A percentile compares a stretch with the other conserved stretches of the same genome.
Conservation (phyloP, 2,113 vertebrate species). For the Sebastes schlegelii region DNA sequence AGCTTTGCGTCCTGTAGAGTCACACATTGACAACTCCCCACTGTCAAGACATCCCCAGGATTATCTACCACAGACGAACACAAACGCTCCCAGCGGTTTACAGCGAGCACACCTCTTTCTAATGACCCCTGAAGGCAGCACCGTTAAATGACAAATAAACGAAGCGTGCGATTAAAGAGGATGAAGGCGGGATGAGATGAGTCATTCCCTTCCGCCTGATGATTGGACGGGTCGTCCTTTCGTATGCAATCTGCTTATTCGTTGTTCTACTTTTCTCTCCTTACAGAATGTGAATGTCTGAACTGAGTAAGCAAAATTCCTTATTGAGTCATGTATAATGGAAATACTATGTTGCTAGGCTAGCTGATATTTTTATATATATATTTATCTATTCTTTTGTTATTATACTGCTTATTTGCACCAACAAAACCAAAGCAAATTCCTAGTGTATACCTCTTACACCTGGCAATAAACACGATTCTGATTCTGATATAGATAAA, state of each 20-base stretch:
- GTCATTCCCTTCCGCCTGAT: neutral
- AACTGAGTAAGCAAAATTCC: neutral
- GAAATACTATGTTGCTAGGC: neutral
- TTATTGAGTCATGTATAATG: neutral
- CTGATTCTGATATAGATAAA: neutral
- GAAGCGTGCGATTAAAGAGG: constrained; percentile 2
- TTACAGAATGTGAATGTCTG: neutral
- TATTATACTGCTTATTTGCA: no score
- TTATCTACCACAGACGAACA: no score
- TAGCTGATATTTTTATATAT: neutral
- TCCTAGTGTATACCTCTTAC: no score
- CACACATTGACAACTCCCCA: neutral
- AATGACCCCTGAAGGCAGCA: constrained; percentile 15
- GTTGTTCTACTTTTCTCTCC: neutral
- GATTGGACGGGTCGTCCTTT: neutral
- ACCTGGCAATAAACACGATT: no score
- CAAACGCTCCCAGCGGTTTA: neutral
- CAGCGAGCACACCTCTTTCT: neutral
- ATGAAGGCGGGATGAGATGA: neutral
- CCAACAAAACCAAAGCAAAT: no score
- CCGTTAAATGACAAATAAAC: neutral
- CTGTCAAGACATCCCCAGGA: neutral
- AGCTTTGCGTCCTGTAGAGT: neutral
- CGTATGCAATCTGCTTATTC: neutral
- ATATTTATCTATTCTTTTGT: no score